Base-by-base conservation (phyloP, 2,888 invertebrate genomes). In the Drosophila birchii region DNA sequence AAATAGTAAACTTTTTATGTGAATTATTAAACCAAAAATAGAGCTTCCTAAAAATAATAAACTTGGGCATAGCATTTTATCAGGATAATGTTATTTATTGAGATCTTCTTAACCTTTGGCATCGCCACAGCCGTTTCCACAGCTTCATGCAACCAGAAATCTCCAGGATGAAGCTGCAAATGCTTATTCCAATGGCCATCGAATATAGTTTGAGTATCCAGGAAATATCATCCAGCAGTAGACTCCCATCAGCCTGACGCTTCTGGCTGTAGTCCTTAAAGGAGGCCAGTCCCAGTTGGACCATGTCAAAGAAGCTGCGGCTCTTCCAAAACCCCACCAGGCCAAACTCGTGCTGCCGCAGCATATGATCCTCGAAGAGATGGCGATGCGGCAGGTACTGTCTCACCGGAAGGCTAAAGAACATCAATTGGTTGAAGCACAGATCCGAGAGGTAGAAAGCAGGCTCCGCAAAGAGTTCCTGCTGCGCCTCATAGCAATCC, bases 361-460 rank as follows among this genome's bases (percentile, higher is more conserved):
- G 20, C 5, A 82, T 73, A 38, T 86, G 87, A 11, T 58, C 51
- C 9, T 85, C 74, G 14, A 86, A 76, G 38, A 78, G 72, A 1
- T 76, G 72, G 11, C 81, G 76, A 56, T 87, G 76, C 3, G 87
- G 86, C 54, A 87, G 32, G 6, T 43, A 39, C 0, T 32, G 51
- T 0, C 86, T 73, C 1, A 82, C 0, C 0, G 87, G 87, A 0
- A 85, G 0, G 11, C 67, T 51, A 1, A 79, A 44, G 1, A 57
- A 32, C 11, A 76, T 3, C 7, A 72, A 62, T 0, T 36, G 45
- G 7, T 59, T 53, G 4, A 85, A n/a, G 45, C 85, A 83, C 1
- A 80, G 11, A 5, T 85, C 71, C 0, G 69, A 9, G n/a, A 68
- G 79, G 36, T 76, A 88, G 49, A 79, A 88, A 5, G 66, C n/a